phyloP scores from a whole-genome alignment of 2,797 vertebrate species.

The Phoebastria nigripes region DNA sequence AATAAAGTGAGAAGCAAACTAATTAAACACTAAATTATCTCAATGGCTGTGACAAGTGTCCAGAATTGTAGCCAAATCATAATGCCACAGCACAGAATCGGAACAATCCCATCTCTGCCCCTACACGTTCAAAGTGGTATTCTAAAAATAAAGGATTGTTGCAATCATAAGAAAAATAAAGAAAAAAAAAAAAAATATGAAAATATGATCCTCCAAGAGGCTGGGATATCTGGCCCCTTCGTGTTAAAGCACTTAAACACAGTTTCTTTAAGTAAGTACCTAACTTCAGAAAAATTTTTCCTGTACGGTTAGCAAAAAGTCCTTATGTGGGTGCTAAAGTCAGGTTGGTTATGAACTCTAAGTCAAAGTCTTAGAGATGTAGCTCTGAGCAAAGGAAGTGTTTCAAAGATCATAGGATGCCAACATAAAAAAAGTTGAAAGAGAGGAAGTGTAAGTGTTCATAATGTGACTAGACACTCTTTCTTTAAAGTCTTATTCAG shows the following conservation, averaged over 20 bases:
- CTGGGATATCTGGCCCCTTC: not conserved
- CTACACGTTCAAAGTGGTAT: not conserved
- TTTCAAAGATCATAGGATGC: constrained; percentile 46
- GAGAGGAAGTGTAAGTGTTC: constrained; percentile 7
- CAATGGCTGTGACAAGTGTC: not conserved
- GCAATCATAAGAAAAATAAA: not conserved
- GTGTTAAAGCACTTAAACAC: not conserved
- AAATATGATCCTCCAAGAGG: not conserved
- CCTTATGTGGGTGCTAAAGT: not conserved
- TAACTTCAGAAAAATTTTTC: not conserved
- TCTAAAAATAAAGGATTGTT: not conserved
- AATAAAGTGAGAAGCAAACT: not conserved
- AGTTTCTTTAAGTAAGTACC: not conserved
- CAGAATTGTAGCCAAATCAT: not conserved
- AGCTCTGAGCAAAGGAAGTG: constrained; percentile 30
- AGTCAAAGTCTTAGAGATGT: not conserved
- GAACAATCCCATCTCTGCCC: not conserved
- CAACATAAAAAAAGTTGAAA: not conserved
- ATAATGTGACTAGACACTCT: constrained; percentile 37
- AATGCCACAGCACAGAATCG: not conserved
- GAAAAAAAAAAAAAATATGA: not conserved
- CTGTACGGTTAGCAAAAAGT: not conserved
- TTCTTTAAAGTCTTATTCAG: constrained; percentile 52
- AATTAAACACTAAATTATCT: not conserved
- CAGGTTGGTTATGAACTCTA: not conserved